These are phyloP conservation scores for Gnatocerus cornutus DNA, from an alignment of 2,888 invertebrate species.

Conservation along the genomic window DNA sequence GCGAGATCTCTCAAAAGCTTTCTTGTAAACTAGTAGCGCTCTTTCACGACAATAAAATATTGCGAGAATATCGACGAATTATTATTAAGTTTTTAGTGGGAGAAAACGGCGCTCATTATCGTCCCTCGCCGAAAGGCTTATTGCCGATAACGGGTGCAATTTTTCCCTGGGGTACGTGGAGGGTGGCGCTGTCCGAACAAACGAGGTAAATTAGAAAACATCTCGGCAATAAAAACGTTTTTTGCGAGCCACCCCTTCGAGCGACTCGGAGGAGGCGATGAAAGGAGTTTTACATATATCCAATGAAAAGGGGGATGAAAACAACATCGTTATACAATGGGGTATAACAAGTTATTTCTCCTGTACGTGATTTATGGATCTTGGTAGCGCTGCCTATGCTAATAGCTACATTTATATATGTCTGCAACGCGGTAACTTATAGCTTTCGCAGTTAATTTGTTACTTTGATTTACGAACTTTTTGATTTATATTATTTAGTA, in stretches of 20 bases:
- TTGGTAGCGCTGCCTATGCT: constrained; percentile 71
- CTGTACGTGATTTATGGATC: constrained; percentile 70
- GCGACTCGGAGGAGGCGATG: constrained; percentile 25
- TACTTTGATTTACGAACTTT: constrained; percentile 71
- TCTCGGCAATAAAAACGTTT: constrained; percentile 55
- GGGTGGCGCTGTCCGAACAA: constrained; percentile 61
- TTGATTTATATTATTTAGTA: constrained; percentile 61
- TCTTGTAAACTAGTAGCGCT: constrained; percentile 55
- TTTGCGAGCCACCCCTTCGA: constrained; percentile 42
- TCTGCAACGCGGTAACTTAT: constrained; percentile 68
- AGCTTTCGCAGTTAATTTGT: constrained; percentile 72
- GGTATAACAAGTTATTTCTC: constrained; percentile 72
- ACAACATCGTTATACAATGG: constrained; percentile 71
- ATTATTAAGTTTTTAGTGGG: constrained; percentile 18
- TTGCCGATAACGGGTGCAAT: constrained; percentile 62
- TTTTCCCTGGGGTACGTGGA: constrained; percentile 68
- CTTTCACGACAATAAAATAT: constrained; percentile 32
- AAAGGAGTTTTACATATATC: constrained; percentile 66
- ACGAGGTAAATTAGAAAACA: constrained; percentile 62
- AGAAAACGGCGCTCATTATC: too few relatives aligned
- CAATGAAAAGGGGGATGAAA: constrained; percentile 67
- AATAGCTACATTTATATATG: constrained; percentile 72
- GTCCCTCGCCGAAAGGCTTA: constrained; percentile 47
- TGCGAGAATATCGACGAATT: constrained; percentile 29
- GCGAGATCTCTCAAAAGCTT: constrained; percentile 63